Base-by-base conservation (phyloP, 92 coral and sea anemone species). In the Epizoanthus illoricatus region DNA sequence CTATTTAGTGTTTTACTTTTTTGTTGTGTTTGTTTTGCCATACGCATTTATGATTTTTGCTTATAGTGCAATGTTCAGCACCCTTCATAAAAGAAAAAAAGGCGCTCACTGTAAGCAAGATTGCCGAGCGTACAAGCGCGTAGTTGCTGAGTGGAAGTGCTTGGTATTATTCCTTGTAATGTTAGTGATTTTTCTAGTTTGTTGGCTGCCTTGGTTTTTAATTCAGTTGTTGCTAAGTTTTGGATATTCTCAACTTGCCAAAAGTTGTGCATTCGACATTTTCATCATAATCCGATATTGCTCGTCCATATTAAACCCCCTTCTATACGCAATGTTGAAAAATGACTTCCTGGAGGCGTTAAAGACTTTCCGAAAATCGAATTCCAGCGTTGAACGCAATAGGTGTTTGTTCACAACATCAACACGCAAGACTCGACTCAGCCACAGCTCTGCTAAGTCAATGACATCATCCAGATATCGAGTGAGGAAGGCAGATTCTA, bases 151-250 rank as follows among this genome's bases (percentile, higher is more conserved):
- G 19, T 63, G 82, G 82, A 78, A 78, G 49, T 78, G 82, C 11
- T 63, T 78, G 42, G 13, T 45, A 18, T 20, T 78, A 45, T 78
- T 78, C 13, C 11, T 62, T 42, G 43, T 70, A 78, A 78, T 78
- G 82, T 23, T 78, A 52, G 40, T 43, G 0, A 16, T 78, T 43
- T 78, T 78, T 63, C 71, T 78, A 21, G 2, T 78, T n/a, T 78
- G 82, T 16, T 78, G 82, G 82, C 65, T 56, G 43, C 82, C 82
- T 4, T 63, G 41, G n/a, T 78, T 61, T 43, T 39, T 45, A 5
- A 42, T 78, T 1, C 33, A 8, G 28, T 42, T 61, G 72, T 11
- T 63, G 21, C 8, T 78, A 0, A 0, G 3, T 15, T 43, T 41
- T 43, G 36, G 33, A n/a, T 56, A 64, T 39, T 21, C 36, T 0